Conservation (phyloP, 1,140 invertebrate genomes). For the Pinna nobilis region DNA sequence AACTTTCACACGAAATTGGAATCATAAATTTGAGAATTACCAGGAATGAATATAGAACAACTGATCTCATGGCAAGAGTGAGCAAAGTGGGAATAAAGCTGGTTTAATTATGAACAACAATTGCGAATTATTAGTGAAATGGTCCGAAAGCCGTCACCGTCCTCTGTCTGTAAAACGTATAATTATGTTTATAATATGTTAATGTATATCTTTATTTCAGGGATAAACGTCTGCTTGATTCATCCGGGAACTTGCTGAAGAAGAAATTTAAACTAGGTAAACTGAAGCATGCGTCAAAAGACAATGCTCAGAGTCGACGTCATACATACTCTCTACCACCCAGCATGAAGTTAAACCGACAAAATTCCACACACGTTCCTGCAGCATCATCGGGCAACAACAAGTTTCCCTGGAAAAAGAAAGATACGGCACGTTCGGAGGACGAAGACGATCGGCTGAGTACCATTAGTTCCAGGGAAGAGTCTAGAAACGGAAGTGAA, state of each 20-base stretch:
- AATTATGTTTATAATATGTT: no score
- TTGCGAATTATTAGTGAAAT: no score
- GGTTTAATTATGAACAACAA: no score
- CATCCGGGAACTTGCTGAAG: conserved; percentile 8
- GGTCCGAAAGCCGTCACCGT: no score
- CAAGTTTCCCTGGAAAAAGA: conserved; percentile 50
- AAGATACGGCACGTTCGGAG: conserved; percentile 35
- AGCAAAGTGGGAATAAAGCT: no score
- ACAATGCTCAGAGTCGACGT: conserved; percentile 9
- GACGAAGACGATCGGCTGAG: conserved; percentile 46
- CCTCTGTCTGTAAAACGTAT: no score
- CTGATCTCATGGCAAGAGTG: no score
- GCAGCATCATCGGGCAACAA: conserved; percentile 24
- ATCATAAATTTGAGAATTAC: no score
- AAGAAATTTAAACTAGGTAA: conserved; percentile 21
- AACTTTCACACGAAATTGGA: no score
- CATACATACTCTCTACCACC: conserved; percentile 31
- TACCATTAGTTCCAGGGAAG: conserved; percentile 49
- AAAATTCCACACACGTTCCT: conserved; percentile 54
- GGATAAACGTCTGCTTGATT: no score
- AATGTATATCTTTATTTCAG: background rate
- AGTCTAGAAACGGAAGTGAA: conserved; percentile 27
- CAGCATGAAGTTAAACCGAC: conserved; percentile 38
- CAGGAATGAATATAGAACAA: no score
- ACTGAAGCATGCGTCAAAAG: conserved; percentile 27